Base-by-base conservation (phyloP, 1,140 invertebrate genomes). In the Macrostomum lignano region DNA sequence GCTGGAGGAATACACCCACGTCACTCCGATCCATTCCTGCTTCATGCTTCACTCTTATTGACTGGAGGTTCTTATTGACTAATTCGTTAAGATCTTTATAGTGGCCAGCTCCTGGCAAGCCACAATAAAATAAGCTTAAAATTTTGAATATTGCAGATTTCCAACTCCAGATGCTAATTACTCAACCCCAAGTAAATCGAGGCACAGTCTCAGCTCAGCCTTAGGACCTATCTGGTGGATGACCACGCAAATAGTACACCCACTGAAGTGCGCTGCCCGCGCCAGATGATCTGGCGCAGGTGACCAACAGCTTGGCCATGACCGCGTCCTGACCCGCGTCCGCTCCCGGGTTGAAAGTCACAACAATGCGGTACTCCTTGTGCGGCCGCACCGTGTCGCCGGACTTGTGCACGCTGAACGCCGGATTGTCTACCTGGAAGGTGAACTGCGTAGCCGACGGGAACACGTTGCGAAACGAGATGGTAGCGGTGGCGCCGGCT, bases 191-290 rank as follows among this genome's bases (percentile, higher is more conserved):
- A n/a, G n/a, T n/a, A n/a, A n/a, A n/a, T n/a, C n/a, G n/a, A n/a
- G n/a, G n/a, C n/a, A n/a, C n/a, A n/a, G n/a, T n/a, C n/a, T n/a
- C n/a, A n/a, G n/a, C n/a, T n/a, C n/a, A n/a, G n/a, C n/a, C n/a
- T n/a, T n/a, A n/a, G n/a, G n/a, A n/a, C n/a, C n/a, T n/a, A n/a
- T n/a, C n/a, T n/a, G n/a, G n/a, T n/a, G n/a, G n/a, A n/a, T n/a
- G n/a, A 17, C 55, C 55, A 36, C 53, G 52, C 17, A 59, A 40
- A 33, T 59, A 59, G 37, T 47, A 58, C 7, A 59, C 46, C 55
- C 55, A 59, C 44, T 59, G 53, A 38, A 44, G 48, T 24, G 23
- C 3, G 9, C 44, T 42, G 17, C 32, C 44, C 1, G 47, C 49
- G 4, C 49, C 52, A 23, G 49, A 48, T 11, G 52, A 48, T 11